Evolutionary conservation across 1,140 invertebrate species (phyloP).

Genomic region (Diorhabda sublineata): DNA sequence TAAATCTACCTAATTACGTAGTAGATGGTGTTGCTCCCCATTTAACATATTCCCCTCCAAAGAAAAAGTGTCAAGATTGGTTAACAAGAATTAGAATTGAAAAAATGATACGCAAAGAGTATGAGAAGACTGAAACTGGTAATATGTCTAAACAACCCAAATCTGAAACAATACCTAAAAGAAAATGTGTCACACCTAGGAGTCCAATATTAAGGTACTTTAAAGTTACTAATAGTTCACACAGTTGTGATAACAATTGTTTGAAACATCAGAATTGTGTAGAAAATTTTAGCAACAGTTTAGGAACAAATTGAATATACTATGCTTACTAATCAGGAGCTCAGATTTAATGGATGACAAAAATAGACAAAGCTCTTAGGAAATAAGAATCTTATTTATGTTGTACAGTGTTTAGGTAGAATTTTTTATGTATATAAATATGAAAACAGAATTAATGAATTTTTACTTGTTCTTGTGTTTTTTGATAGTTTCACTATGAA

Average conservation of each 20-base stretch:
- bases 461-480: too few relatives aligned
- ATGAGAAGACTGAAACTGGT: slow-evolving; percentile 27
- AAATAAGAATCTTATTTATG: too few relatives aligned
- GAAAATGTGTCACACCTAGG: slow-evolving; percentile 23
- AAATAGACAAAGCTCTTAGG: too few relatives aligned
- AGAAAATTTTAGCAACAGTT: background rate
- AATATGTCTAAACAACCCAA: slow-evolving; percentile 26
- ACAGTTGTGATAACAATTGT: slow-evolving; percentile 19
- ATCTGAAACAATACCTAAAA: slow-evolving; percentile 26
- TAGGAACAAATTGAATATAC: background rate
- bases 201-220: slow-evolving; percentile 41
- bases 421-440: too few relatives aligned
- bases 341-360: too few relatives aligned
- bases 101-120: slow-evolving; percentile 41
- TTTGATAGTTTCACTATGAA: too few relatives aligned
- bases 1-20: slow-evolving; percentile 73
- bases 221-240: slow-evolving; percentile 32
- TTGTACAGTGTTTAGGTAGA: too few relatives aligned
- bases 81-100: slow-evolving; percentile 64
- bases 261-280: slow-evolving; percentile 23
- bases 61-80: slow-evolving; percentile 67
- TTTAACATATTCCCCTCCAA: slow-evolving; percentile 64
- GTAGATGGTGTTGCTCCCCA: slow-evolving; percentile 71
- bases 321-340: too few relatives aligned
- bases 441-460: too few relatives aligned